phyloP scores from a whole-genome alignment of 2,888 invertebrate species.

The Therioaphis trifolii region DNA sequence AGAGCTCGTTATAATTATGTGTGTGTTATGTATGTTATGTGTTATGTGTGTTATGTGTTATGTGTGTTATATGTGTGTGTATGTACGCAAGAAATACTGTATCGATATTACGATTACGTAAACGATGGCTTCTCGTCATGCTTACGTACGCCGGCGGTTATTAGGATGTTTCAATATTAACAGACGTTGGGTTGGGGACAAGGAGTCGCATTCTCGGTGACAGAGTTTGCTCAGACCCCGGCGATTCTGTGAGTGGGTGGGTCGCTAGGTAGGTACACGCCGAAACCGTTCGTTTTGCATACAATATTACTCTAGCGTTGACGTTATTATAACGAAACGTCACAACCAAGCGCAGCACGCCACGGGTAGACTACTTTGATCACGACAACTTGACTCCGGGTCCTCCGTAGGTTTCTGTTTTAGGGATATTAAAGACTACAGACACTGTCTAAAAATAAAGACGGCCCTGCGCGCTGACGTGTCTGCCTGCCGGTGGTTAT shows the following conservation, averaged over 20 bases:
- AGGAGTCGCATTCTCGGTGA: background rate
- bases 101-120: no score
- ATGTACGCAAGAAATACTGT: no score
- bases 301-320: background rate
- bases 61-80: no score
- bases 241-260: background rate
- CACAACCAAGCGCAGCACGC: background rate
- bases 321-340: background rate
- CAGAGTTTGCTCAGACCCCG: background rate
- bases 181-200: background rate
- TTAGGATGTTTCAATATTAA: background rate
- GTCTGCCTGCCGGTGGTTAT: background rate
- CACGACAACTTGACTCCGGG: background rate
- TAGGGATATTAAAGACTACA: background rate
- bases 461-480: background rate
- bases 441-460: background rate
- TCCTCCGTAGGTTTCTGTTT: background rate
- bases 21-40: no score
- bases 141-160: no score
- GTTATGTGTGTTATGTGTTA: no score
- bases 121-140: no score
- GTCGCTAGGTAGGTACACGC: no score
- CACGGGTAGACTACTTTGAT: slow-evolving; percentile 29
- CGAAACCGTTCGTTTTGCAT: slow-evolving; percentile 1
- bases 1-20: no score